Base-by-base conservation (phyloP, 2,888 invertebrate species). In the Rhingia campestris region DNA sequence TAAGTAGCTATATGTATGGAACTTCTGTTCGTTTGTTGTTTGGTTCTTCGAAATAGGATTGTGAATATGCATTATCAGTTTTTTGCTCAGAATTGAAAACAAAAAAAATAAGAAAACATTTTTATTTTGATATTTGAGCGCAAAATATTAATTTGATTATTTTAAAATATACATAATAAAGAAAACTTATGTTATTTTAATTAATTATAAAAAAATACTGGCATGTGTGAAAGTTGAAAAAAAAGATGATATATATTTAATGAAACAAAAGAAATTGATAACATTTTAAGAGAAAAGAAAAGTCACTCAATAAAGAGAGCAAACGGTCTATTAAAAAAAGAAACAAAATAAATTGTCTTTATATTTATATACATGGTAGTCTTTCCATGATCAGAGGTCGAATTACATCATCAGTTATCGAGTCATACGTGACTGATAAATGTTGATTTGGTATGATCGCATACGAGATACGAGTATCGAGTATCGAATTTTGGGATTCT, bases 191-290 rank as follows among this genome's bases (percentile, higher is more conserved):
- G 12, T 75, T 75, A 45, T 67, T 69, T 76, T 53, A 53, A 56
- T 49, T 59, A 43, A 63, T 73, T 47, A 47, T 43, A 58, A 32
- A 41, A 64, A 64, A 64, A 64, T 74, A 74, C 56, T 74, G 74
- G 47, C 56, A 67, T 58, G 75, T 75, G 75, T 75, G 75, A 76
- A 69, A 69, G 76, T 76, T 76, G 61, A 61, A 59, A 76, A 59
- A 22, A 69, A 37, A 67, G 67, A 76, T 76, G 61, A 76, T 69
- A 75, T 74, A 75, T 76, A 73, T 63, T 63, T 63, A 53, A 47
- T 33, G 12, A 67, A 61, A 54, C 39, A 59, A 69, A 61, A 51
- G 43, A 61, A 73, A 63, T 73, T 30, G 61, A 69, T 76, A 69
- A 76, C 37, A 67, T 39, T 61, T 69, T 76, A 54, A 76, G 58